Base-by-base conservation (phyloP, 2,113 vertebrate species). In the Hippocampus zosterae region DNA sequence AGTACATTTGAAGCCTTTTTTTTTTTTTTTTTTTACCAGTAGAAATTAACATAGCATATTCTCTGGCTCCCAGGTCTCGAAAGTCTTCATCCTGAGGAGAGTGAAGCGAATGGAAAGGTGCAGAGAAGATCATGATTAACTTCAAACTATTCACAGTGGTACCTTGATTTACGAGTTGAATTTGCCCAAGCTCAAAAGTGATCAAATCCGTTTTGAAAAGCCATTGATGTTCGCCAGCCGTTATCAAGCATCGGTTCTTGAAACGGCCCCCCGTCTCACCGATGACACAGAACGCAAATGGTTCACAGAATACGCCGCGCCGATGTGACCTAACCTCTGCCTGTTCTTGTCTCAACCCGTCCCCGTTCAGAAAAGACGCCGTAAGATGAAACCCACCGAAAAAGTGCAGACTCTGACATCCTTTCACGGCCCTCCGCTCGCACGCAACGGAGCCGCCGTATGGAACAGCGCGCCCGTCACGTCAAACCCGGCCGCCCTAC, bases 71-170 rank as follows among this genome's bases (percentile, higher is more conserved):
- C 89, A 91, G 93, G 91, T 76, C 86, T 93, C 72, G 94, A 92
- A 82, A 92, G 93, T 80, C 90, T 95, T 72, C 94, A 92, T 71
- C 89, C 94, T 75, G 93, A 94, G 67, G 94, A 95, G 80, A 95
- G 93, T 79, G 91, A 93, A 64, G 92, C 80, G 1, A 89, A 93
- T 89, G 96, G 94, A 92, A 97, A 97, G 95, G 97, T 98, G 91
- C 55, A 15, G 23, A 27, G 25, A 27, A 3, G 27, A 57, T 13
- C 5, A 57, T 27, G 55, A 12, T 27, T 25, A 13, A n/a, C 53
- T 55, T 55, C 21, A 23, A 23, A 11, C 2, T 5, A 15, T 46
- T 16, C 15, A 46, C 41, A 42, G 42, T 44, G 42, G 29, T 33
- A 33, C 29, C 2, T 44, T 44, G 42, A 44, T 12, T 44, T 44